Evolutionary conservation across 2,888 invertebrate genomes (phyloP).

Genomic region (Nycteola revayana): DNA sequence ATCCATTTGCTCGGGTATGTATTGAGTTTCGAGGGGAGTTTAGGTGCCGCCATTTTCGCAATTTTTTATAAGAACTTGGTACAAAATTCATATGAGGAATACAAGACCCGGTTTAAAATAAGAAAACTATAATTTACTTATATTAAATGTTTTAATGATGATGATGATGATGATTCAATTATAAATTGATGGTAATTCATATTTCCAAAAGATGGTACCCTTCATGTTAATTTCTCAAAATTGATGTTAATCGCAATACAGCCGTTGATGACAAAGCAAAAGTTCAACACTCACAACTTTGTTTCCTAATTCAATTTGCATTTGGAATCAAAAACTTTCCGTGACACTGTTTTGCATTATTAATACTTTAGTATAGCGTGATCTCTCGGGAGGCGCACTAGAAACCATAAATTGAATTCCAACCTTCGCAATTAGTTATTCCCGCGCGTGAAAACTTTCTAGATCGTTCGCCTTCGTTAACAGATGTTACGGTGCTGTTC

Average conservation of each 20-base stretch:
- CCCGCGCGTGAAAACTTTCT: constrained; percentile 82
- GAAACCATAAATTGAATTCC: constrained; percentile 81
- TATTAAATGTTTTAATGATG: too few relatives aligned
- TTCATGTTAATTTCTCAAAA: constrained; percentile 14
- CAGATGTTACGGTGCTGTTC: constrained; percentile 82
- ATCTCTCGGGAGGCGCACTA: constrained; percentile 78
- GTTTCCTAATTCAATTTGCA: constrained; percentile 80
- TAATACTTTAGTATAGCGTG: constrained; percentile 78
- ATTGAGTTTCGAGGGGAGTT: constrained; percentile 68
- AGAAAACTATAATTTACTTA: too few relatives aligned
- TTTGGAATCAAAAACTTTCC: constrained; percentile 80
- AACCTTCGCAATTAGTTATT: constrained; percentile 82
- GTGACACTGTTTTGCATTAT: constrained; percentile 83
- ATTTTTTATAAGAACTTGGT: constrained; percentile 44
- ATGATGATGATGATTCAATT: too few relatives aligned
- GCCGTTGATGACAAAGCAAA: constrained; percentile 59
- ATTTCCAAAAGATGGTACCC: too few relatives aligned
- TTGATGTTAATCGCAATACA: constrained; percentile 59
- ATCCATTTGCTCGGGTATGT: constrained; percentile 67
- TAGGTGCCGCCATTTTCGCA: constrained; percentile 49
- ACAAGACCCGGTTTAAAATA: too few relatives aligned
- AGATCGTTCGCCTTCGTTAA: constrained; percentile 82
- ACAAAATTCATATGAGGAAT: too few relatives aligned
- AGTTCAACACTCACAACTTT: constrained; percentile 70
- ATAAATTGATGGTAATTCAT: too few relatives aligned